A percentile compares a stretch with the other conserved stretches of the same genome.
phyloP scores from a whole-genome alignment of 2,797 vertebrate species.

The Fistularia commersonii region DNA sequence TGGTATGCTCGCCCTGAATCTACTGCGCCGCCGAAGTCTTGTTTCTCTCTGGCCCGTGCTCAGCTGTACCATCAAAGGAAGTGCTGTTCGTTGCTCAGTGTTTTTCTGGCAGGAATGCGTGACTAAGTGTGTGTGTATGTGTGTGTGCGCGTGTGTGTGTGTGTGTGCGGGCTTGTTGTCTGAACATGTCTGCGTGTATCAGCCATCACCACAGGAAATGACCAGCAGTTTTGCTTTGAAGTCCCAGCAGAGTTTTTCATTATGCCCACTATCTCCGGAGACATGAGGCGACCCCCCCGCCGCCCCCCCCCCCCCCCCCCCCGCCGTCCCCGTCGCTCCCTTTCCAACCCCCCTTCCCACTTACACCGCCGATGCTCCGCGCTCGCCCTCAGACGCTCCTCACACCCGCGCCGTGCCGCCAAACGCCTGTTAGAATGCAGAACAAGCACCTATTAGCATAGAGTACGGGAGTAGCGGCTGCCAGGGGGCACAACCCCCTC shows the following conservation, averaged over 20 bases:
- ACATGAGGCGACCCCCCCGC: slow-evolving; percentile 32
- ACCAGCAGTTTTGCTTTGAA: slow-evolving; percentile 69
- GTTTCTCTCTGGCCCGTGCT: slow-evolving; percentile 40
- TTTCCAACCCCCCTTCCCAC: slow-evolving; percentile 11
- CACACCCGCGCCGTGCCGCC: slow-evolving; percentile 43
- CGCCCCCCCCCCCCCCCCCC: too few species aligned
- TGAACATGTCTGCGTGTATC: slow-evolving; percentile 57
- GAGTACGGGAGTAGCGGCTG: slow-evolving; percentile 48
- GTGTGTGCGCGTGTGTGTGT: too few species aligned
- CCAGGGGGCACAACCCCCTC: too few species aligned
- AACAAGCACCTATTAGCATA: slow-evolving; percentile 71
- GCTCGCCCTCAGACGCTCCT: slow-evolving; percentile 42
- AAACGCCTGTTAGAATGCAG: slow-evolving; percentile 64
- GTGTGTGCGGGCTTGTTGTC: slow-evolving; percentile 50
- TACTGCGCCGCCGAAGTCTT: slow-evolving; percentile 35
- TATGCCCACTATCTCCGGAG: slow-evolving; percentile 65
- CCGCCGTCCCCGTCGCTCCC: too few species aligned
- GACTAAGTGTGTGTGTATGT: slow-evolving; percentile 39
- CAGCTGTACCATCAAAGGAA: slow-evolving; percentile 54
- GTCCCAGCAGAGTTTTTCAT: slow-evolving; percentile 68
- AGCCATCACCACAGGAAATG: slow-evolving; percentile 74
- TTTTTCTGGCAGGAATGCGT: slow-evolving; percentile 54
- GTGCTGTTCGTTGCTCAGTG: slow-evolving; percentile 38
- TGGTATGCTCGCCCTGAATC: too few species aligned
- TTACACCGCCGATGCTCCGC: slow-evolving; percentile 16